Evolutionary conservation across 2,888 invertebrate genomes (phyloP), one percentile per base, ranked within the genome.

Genomic region (Creontiades dilutus): DNA sequence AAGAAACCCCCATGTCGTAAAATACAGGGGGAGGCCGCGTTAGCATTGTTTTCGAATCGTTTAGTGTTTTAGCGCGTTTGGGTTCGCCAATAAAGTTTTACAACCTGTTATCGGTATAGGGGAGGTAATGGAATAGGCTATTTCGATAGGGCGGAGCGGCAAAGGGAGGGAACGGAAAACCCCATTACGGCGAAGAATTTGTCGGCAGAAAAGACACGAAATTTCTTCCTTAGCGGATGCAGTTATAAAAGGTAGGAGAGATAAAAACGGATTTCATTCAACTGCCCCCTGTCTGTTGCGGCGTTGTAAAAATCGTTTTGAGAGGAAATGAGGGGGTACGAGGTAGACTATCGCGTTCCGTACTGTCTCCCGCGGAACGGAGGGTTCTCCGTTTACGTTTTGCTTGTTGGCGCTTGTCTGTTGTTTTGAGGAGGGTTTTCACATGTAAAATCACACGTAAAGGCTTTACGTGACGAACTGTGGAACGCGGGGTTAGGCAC

Each of bases 161-260:
- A 0, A 7, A 12, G 19, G 23, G 16, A 0, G 19, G 61, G 23
- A 23, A 11, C 23, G 19, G 68, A 23, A 27, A 27, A 11, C 3
- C 5, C 19, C 27, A 68, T 68, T 68, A 27, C 11, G 68, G 37
- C 16, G 19, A 48, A 46, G 80, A 47, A 80, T 80, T 46, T 46
- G 80, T 80, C 46, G 80, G 46, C 23, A 80, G 48, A 28, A 80
- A 80, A 28, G 80, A 78, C 80, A 47, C 46, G 28, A 48, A 47
- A 11, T 46, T 80, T 46, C 23, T 23, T n/a, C 78, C 16, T 80
- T 14, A 48, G 80, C 46, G 80, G 80, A 46, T 80, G 80, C 80
- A n/a, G 80, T 80, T 48, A n/a, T 80, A 19, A 68, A 68, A 68
- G 68, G 68, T 13, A 23, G 19, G 23, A 19, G 23, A 23, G 23